Conservation (phyloP, 2,113 vertebrate species). For the Pollimyrus isidori region DNA sequence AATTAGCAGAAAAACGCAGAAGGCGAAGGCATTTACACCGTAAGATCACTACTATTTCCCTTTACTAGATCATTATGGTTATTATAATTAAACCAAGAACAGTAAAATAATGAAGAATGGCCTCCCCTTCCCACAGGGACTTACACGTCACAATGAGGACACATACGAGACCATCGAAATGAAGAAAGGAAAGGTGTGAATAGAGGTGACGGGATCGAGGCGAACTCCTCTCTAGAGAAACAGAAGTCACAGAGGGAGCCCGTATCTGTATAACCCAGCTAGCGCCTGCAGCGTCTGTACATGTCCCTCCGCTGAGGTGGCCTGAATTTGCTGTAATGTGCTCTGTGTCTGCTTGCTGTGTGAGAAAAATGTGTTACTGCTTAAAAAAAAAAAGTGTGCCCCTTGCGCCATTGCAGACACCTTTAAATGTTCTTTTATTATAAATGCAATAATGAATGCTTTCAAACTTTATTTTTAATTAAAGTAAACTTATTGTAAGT, state of each 20-base stretch:
- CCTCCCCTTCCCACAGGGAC: conserved; percentile 38
- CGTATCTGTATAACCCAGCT: background rate
- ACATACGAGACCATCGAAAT: conserved; percentile 55
- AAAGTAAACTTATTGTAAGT: background rate
- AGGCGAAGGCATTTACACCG: conserved; percentile 11
- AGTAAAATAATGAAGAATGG: background rate
- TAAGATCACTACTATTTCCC: background rate
- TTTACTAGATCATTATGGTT: background rate
- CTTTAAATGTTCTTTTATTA: background rate
- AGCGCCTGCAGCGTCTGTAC: background rate
- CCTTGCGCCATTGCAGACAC: background rate
- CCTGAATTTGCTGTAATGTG: background rate
- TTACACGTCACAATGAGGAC: conserved; percentile 45
- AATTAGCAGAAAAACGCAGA: background rate
- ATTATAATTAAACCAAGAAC: background rate
- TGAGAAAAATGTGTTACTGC: background rate
- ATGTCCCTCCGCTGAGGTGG: background rate
- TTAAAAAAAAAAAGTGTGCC: background rate
- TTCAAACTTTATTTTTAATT: background rate
- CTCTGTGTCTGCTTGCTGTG: background rate
- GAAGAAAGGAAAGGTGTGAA: conserved; percentile 31
- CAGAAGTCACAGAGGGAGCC: background rate
- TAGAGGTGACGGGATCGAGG: background rate
- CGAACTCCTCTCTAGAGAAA: background rate
- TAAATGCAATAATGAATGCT: background rate